Evolutionary conservation across 2,888 invertebrate species (phyloP), one percentile per base, ranked within the genome.

Genomic region (Strigamia transsilvanica): DNA sequence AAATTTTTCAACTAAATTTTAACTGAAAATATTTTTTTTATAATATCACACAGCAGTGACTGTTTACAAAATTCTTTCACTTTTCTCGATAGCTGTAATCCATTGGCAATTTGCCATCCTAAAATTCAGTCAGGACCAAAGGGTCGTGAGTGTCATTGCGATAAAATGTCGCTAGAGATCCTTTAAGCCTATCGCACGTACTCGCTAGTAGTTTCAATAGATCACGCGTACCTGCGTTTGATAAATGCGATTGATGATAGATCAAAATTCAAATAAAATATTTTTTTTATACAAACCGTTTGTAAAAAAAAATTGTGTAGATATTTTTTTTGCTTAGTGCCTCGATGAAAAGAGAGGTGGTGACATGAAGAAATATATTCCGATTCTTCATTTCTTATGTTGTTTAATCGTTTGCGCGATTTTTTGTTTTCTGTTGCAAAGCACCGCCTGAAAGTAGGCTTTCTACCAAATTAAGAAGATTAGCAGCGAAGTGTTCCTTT

Each of bases 201-300:
- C 6, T n/a, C 23, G 12, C 21, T 12, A 66, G 23, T 66, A 51
- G 13, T 6, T 51, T 51, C 18, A 18, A 51, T 51, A 15, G n/a
- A 18, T 66, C 18, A 18, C 21, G 13, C 18, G 6, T 6, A n/a
- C n/a, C 61, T 12, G 21, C 27, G 3, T 27, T 27, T 10, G 23
- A 23, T 23, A 66, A 66, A 66, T 66, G 23, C 61, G 21, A 66
- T 66, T 66, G 61, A 66, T 23, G 61, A 66, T 66, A 9, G 12
- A 66, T 18, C 21, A 46, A 46, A 46, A 46, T n/a, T 46, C 21
- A 66, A 18, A 5, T 66, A 21, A 21, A 7, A 51, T 10, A 51
- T 18, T 18, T 51, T 51, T 18, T 51, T 51, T 51, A 0, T 51
- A 6, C 3, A 1, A 27, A 27, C 3, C 3, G 27, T 27, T 1